Evolutionary conservation across 2,113 vertebrate genomes (phyloP).

Genomic region (Rhinoptilus africanus): DNA sequence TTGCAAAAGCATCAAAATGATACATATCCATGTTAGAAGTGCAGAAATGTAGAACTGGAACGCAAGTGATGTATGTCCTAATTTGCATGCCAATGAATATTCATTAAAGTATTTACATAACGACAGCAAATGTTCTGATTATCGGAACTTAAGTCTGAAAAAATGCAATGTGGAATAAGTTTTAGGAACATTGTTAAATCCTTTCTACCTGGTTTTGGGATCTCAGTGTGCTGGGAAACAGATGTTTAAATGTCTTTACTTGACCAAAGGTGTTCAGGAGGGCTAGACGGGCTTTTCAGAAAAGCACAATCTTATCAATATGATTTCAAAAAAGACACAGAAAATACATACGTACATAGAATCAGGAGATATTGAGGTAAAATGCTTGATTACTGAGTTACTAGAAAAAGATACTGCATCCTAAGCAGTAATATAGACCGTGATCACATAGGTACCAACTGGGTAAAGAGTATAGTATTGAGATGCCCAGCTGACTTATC

Average conservation of each 20-base stretch:
- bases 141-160: neutral
- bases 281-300: neutral
- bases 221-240: neutral
- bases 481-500: neutral
- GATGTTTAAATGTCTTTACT: neutral
- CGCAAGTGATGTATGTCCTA: rapidly evolving
- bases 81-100: neutral
- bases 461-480: neutral
- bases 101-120: neutral
- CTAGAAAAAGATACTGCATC: neutral
- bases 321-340: neutral
- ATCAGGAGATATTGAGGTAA: neutral
- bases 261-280: neutral
- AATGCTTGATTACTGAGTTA: rapidly evolving
- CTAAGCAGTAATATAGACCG: neutral
- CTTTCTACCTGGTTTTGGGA: neutral
- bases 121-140: neutral
- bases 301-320: neutral
- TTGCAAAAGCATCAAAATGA: neutral
- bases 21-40: neutral
- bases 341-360: neutral
- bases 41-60: neutral
- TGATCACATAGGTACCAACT: neutral
- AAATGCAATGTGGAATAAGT: neutral
- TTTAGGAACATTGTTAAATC: neutral